Percentiles rank a stretch among this genome's conserved stretches.
Evolutionary conservation across 2,888 invertebrate species (phyloP).

Genomic region (Flabesymbios commensalis): DNA sequence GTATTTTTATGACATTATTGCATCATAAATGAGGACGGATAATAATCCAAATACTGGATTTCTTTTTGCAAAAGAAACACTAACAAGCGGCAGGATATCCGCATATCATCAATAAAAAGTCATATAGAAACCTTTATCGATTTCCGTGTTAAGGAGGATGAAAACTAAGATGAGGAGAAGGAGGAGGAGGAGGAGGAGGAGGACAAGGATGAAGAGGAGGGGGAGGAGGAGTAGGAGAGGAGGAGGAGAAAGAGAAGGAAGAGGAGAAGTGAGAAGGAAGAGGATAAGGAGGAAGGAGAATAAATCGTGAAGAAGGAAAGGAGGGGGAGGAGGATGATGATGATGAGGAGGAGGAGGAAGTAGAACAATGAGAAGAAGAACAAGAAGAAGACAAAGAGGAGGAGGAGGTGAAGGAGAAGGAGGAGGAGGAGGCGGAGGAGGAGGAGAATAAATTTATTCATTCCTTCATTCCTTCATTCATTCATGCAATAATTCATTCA

Average conservation of each 20-base stretch:
- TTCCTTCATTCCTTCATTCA: too few species aligned
- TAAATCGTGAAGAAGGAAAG: background rate
- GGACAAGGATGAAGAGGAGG: background rate
- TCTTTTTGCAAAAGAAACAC: too few species aligned
- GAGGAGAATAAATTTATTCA: too few species aligned
- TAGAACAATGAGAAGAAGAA: background rate
- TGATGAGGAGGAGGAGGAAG: background rate
- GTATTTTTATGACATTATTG: too few species aligned
- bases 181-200: background rate
- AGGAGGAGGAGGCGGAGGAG: background rate
- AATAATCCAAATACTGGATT: too few species aligned
- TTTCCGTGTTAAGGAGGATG: background rate
- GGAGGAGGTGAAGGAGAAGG: background rate
- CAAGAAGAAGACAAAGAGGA: too few species aligned
- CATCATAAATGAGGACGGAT: too few species aligned
- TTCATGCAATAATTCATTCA: too few species aligned
- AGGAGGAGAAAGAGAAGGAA: conserved; percentile 6
- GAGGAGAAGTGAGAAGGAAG: background rate
- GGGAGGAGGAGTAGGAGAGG: background rate
- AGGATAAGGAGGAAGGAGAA: background rate
- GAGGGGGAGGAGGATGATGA: too few species aligned
- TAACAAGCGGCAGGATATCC: too few species aligned
- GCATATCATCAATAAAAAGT: too few species aligned
- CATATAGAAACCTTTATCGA: background rate
- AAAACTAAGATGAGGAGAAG: background rate